Percentiles rank a stretch among this genome's conserved stretches.
Conservation (phyloP, 2,797 vertebrate species). For the Anisognathus igniventris region DNA sequence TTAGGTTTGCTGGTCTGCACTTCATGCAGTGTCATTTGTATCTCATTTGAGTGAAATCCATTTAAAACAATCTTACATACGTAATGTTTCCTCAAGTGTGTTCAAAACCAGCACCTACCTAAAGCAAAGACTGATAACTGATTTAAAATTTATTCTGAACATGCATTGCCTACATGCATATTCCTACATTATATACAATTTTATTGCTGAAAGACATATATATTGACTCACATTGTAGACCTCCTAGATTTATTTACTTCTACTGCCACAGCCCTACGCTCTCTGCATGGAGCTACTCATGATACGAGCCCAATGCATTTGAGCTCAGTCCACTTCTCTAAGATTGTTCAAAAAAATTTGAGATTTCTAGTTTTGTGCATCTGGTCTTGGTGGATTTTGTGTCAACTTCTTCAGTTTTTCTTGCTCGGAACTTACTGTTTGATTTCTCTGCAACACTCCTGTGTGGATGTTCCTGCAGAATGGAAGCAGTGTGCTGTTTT, state of each 20-base stretch:
- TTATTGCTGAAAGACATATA: neutral
- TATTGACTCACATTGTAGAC: neutral
- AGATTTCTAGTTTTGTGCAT: neutral
- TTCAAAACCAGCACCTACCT: neutral
- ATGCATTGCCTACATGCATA: neutral
- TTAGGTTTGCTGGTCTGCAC: neutral
- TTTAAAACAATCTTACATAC: neutral
- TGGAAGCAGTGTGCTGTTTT: neutral
- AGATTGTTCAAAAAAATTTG: neutral
- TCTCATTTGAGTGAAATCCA: neutral
- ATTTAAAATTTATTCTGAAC: neutral
- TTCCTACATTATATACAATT: neutral
- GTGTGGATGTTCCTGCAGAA: neutral
- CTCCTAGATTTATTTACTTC: neutral
- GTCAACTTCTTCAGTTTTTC: neutral
- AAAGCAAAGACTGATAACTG: neutral
- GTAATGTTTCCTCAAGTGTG: neutral
- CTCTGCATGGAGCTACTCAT: accelerated
- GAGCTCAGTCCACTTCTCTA: neutral
- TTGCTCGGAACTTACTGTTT: neutral
- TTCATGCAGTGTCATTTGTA: neutral
- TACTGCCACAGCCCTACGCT: accelerated
- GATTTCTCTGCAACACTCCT: neutral
- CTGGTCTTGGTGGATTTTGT: neutral
- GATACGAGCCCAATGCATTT: neutral